A percentile compares a stretch with the other conserved stretches of the same genome.
Evolutionary conservation across 2,113 vertebrate genomes (phyloP).

Genomic region (Ivindomyrus marchei): DNA sequence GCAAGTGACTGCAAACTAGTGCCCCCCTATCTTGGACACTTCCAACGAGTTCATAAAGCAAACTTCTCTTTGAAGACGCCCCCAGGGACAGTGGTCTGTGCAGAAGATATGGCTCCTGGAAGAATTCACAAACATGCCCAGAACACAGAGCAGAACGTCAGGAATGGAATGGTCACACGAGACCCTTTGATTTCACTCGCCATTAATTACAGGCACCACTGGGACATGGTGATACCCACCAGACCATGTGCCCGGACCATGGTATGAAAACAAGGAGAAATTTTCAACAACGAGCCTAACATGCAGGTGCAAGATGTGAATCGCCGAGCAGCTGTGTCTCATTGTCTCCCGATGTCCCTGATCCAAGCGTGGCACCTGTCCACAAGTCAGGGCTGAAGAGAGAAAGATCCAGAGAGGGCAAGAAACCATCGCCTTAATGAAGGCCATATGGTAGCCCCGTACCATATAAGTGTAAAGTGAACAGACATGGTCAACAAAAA

Average conservation of each 20-base stretch:
- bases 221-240: background rate
- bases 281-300: background rate
- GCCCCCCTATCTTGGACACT: background rate
- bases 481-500: background rate
- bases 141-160: slow-evolving; percentile 35
- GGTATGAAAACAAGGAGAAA: background rate
- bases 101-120: slow-evolving; percentile 35
- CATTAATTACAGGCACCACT: slow-evolving; percentile 34
- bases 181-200: slow-evolving; percentile 45
- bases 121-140: slow-evolving; percentile 46
- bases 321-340: slow-evolving; percentile 5
- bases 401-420: background rate
- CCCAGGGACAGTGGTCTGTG: slow-evolving; percentile 32
- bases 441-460: background rate
- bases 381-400: background rate
- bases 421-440: background rate
- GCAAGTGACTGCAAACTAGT: background rate
- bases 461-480: background rate
- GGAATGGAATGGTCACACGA: background rate
- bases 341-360: background rate
- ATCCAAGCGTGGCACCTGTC: background rate
- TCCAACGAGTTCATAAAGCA: slow-evolving; percentile 1
- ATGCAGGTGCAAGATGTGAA: background rate
- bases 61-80: slow-evolving; percentile 30
- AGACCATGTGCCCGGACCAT: background rate